Evolutionary conservation across 2,888 invertebrate species (phyloP).

Genomic region (Oithona nana): DNA sequence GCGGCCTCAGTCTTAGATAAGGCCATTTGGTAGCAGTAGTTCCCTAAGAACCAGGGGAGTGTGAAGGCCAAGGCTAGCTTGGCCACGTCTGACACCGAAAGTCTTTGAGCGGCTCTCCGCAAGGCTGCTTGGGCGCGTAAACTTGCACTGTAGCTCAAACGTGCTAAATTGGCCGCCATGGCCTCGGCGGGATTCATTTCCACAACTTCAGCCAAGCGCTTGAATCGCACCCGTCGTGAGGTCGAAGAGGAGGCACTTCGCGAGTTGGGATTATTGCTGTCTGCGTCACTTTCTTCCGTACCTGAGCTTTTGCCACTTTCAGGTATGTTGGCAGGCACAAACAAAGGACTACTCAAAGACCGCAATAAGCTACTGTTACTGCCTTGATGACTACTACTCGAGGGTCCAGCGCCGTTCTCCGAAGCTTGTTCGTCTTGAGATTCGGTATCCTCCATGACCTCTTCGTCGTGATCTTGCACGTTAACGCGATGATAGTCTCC

Average conservation of each 20-base stretch:
- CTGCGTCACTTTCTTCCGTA: neutral
- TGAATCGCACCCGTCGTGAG: slow-evolving; percentile 9
- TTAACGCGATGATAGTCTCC: neutral
- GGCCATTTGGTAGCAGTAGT: slow-evolving; percentile 77
- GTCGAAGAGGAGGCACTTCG: neutral
- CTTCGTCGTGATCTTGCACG: neutral
- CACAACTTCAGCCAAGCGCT: slow-evolving; percentile 35
- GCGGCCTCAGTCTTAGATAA: slow-evolving; percentile 61
- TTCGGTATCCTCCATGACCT: neutral
- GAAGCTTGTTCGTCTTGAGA: neutral
- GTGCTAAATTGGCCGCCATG: slow-evolving; percentile 72
- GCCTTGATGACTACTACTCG: neutral
- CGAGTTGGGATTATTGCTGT: neutral
- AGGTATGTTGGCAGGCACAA: neutral
- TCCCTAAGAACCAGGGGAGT: slow-evolving; percentile 65
- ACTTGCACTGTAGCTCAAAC: slow-evolving; percentile 84
- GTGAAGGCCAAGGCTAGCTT: slow-evolving; percentile 15
- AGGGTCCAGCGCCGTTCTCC: too few relatives aligned
- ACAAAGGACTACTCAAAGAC: neutral
- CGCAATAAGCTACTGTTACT: neutral
- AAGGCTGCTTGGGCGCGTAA: slow-evolving; percentile 26
- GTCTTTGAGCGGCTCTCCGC: slow-evolving; percentile 5
- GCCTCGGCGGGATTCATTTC: slow-evolving; percentile 79
- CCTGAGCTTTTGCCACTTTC: slow-evolving; percentile 2
- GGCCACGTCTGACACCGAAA: slow-evolving; percentile 8